These are phyloP conservation scores for Cyrtorhinus lividipennis DNA, from an alignment of 1,140 invertebrate genomes.

Conservation along the genomic window DNA sequence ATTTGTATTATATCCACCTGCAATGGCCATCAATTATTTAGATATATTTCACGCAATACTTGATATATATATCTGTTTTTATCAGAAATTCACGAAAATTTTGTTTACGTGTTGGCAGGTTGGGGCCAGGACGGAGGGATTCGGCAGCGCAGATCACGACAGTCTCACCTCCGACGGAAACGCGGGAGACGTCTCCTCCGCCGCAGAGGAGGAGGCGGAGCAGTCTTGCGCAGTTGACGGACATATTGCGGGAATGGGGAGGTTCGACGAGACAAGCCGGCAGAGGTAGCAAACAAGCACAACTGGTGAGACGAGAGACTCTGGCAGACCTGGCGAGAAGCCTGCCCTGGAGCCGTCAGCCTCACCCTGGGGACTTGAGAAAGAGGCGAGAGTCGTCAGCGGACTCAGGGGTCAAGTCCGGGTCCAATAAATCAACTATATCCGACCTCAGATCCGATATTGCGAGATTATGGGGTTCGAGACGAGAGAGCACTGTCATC, in stretches of 20 bases:
- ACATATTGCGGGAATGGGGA: constrained; percentile 73
- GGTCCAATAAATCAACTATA: constrained; percentile 46
- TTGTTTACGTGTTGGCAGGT: constrained; percentile 15
- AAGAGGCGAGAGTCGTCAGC: constrained; percentile 66
- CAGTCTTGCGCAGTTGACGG: constrained; percentile 71
- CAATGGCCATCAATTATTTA: too few relatives aligned
- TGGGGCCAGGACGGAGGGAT: constrained; percentile 53
- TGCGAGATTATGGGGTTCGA: constrained; percentile 46
- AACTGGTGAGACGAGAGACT: constrained; percentile 63
- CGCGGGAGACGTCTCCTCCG: constrained; percentile 45
- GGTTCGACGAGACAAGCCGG: constrained; percentile 34
- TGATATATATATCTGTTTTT: too few relatives aligned
- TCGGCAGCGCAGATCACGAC: constrained; percentile 75
- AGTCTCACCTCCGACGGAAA: constrained; percentile 60
- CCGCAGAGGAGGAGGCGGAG: constrained; percentile 55
- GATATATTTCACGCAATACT: too few relatives aligned
- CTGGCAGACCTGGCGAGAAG: constrained; percentile 62
- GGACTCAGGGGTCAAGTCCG: constrained; percentile 64
- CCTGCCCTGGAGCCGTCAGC: constrained; percentile 48
- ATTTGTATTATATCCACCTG: too few relatives aligned
- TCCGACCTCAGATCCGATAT: constrained; percentile 55
- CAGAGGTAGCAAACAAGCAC: constrained; percentile 37
- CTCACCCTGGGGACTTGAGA: constrained; percentile 33
- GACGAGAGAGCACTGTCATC: constrained; percentile 38
- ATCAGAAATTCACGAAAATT: too few relatives aligned